These are phyloP conservation scores for Eudemis profundana DNA, from an alignment of 2,888 invertebrate genomes.

Conservation along the genomic window DNA sequence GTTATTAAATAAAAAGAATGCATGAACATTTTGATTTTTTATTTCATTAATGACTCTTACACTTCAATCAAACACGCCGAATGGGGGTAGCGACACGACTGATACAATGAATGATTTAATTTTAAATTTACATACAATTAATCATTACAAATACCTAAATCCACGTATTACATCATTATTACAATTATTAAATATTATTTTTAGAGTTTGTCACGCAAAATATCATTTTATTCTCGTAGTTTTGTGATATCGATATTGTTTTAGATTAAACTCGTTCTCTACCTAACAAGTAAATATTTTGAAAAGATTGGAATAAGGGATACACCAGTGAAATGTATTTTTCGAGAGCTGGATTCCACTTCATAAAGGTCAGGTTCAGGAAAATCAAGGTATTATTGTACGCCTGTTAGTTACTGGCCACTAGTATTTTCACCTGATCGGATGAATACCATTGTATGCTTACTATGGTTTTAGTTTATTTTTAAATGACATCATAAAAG, in stretches of 20 bases:
- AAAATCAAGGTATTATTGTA: no score
- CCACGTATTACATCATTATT: constrained; percentile 70
- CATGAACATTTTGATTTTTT: constrained; percentile 63
- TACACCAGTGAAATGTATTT: no score
- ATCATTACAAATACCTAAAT: constrained; percentile 70
- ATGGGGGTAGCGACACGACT: constrained; percentile 76
- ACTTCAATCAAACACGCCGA: constrained; percentile 78
- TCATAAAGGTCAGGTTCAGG: no score
- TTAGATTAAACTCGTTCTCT: not conserved
- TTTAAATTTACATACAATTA: constrained; percentile 68
- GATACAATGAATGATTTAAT: constrained; percentile 70
- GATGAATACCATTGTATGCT: no score
- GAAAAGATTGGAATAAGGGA: no score
- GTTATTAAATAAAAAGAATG: constrained; percentile 53
- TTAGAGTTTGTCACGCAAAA: not conserved
- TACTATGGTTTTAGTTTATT: no score
- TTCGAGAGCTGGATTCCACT: no score
- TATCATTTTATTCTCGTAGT: not conserved
- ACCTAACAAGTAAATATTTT: not conserved
- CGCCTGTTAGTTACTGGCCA: no score
- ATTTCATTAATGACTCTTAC: constrained; percentile 74
- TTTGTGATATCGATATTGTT: not conserved
- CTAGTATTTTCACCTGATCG: no score
- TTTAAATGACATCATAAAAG: no score
- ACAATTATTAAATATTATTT: constrained; percentile 73